A percentile compares a stretch with the other conserved stretches of the same genome.
Evolutionary conservation across 2,797 vertebrate genomes (phyloP).

Genomic region (Passerculus sandwichensis): DNA sequence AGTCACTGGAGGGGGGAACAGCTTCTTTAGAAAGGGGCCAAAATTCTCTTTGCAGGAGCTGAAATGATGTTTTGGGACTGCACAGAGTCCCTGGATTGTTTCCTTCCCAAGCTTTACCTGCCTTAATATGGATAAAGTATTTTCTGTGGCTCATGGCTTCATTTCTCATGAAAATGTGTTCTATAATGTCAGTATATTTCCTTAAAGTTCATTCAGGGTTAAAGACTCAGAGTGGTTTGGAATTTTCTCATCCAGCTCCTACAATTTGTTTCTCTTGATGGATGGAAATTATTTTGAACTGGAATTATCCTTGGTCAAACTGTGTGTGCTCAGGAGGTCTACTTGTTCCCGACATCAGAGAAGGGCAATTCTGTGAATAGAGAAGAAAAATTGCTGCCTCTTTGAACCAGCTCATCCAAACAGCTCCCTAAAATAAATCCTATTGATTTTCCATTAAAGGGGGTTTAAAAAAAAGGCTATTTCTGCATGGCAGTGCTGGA

Average conservation of each 20-base stretch:
- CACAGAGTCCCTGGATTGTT: background rate
- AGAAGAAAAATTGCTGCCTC: slow-evolving; percentile 26
- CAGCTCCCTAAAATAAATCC: slow-evolving; percentile 49
- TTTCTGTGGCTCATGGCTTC: background rate
- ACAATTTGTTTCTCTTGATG: slow-evolving; percentile 3
- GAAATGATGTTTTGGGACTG: background rate
- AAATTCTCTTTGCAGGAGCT: background rate
- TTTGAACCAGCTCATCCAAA: slow-evolving; percentile 23
- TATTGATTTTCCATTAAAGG: slow-evolving; percentile 32
- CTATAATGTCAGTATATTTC: background rate
- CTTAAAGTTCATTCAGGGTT: background rate
- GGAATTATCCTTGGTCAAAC: slow-evolving; percentile 27
- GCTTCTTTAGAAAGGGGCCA: background rate
- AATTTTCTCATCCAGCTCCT: background rate
- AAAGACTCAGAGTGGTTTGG: background rate
- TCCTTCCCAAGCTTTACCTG: background rate
- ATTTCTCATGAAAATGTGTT: background rate
- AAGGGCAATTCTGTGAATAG: slow-evolving; percentile 25
- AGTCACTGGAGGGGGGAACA: background rate
- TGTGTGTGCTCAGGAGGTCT: background rate
- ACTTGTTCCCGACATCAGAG: background rate
- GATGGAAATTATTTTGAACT: slow-evolving; percentile 20
- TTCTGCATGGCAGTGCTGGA: background rate
- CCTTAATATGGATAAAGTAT: background rate
- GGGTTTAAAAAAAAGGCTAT: rapidly evolving